A percentile compares a stretch with the other conserved stretches of the same genome.
These are phyloP conservation scores for Aphelenchoides besseyi DNA, from an alignment of 1,140 invertebrate species.

Conservation along the genomic window DNA sequence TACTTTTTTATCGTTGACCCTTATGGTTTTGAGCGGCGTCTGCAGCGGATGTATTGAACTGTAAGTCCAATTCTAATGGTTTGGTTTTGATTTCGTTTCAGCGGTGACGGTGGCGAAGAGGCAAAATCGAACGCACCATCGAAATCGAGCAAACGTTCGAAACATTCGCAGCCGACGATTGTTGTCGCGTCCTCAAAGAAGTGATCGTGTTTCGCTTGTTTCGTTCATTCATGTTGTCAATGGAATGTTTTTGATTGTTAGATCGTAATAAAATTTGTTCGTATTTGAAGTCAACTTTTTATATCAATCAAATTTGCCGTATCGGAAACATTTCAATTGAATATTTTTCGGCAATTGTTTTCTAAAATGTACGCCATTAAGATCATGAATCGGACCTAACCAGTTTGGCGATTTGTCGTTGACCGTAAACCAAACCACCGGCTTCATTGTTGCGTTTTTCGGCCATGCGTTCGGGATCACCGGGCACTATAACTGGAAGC, in stretches of 20 bases:
- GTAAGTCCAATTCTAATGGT: too few relatives aligned
- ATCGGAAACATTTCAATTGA: conserved; percentile 1
- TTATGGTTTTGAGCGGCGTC: too few relatives aligned
- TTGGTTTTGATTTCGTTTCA: too few relatives aligned
- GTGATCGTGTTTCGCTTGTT: too few relatives aligned
- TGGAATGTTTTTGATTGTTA: background rate
- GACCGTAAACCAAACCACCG: conserved; percentile 76
- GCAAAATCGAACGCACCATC: too few relatives aligned
- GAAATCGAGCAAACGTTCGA: too few relatives aligned
- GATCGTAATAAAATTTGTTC: background rate
- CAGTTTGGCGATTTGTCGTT: conserved; percentile 71
- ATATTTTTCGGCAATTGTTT: conserved; percentile 8
- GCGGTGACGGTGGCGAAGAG: too few relatives aligned
- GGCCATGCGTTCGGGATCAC: conserved; percentile 76
- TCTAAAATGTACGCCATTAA: conserved; percentile 18
- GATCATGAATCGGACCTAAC: conserved; percentile 55
- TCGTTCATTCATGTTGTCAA: too few relatives aligned
- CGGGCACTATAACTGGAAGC: conserved; percentile 75
- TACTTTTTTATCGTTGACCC: too few relatives aligned
- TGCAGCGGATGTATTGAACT: too few relatives aligned
- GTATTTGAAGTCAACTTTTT: background rate
- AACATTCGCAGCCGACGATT: too few relatives aligned
- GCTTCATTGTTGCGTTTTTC: conserved; percentile 71
- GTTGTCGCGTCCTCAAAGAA: too few relatives aligned
- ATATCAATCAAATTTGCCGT: background rate